Conservation (phyloP, 2,797 vertebrate genomes). For the Apodemus agrarius region DNA sequence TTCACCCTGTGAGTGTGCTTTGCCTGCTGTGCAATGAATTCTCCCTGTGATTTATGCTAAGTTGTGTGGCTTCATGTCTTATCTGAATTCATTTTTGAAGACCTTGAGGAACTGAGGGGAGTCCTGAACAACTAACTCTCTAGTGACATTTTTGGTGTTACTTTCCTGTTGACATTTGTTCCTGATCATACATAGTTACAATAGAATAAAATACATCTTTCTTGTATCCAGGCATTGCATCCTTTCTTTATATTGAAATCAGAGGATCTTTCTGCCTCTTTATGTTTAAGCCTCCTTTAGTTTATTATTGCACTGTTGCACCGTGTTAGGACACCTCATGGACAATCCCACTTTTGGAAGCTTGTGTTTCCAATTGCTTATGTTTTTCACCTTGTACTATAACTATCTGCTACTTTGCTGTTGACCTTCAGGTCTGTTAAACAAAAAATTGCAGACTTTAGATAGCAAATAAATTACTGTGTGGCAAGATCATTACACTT, state of each 20-base stretch:
- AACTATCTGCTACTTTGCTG: neutral
- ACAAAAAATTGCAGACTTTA: neutral
- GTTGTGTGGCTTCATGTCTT: neutral
- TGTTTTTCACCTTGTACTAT: neutral
- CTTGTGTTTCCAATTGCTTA: neutral
- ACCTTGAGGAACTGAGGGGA: no score
- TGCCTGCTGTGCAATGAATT: neutral
- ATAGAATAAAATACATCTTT: neutral
- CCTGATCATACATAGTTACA: neutral
- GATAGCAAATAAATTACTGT: neutral
- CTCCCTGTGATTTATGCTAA: neutral
- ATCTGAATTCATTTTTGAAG: neutral
- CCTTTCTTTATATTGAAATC: neutral
- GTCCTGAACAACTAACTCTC: no score
- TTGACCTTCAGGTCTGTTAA: no score
- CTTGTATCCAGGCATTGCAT: neutral
- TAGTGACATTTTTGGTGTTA: neutral
- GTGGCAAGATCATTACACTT: neutral
- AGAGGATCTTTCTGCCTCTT: no score
- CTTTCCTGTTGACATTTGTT: neutral
- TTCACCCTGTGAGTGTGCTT: neutral
- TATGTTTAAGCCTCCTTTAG: neutral
- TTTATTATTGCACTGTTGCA: neutral
- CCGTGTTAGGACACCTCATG: no score
- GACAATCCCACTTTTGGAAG: neutral